phyloP scores from a whole-genome alignment of 2,113 vertebrate species.

The Motacilla tschutschensis region DNA sequence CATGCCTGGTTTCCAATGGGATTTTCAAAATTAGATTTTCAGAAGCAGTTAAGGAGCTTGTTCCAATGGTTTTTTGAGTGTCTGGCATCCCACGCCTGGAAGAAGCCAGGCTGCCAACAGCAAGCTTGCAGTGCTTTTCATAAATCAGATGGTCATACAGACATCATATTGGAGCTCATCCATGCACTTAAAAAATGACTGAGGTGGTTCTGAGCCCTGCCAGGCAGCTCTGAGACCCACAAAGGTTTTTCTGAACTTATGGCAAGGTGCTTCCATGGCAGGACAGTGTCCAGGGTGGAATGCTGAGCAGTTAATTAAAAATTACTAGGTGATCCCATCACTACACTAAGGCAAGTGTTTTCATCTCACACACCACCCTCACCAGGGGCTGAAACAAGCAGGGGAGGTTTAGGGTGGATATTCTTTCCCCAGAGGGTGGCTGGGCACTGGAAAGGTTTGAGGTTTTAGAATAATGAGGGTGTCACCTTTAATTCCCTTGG shows the following conservation, averaged over 20 bases:
- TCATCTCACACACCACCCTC: not conserved
- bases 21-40: slow-evolving; percentile 23
- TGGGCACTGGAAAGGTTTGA: not conserved
- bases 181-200: not conserved
- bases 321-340: not conserved
- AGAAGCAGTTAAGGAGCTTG: slow-evolving; percentile 1
- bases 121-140: not conserved
- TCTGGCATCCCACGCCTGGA: not conserved
- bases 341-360: not conserved
- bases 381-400: not conserved
- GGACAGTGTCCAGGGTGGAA: not conserved
- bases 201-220: not conserved
- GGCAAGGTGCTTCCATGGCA: not conserved
- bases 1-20: not conserved
- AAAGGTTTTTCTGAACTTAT: not conserved
- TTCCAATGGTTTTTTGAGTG: not conserved
- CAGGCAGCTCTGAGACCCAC: not conserved
- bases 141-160: not conserved
- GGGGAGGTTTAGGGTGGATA: not conserved
- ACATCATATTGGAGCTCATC: not conserved
- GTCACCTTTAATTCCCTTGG: not conserved
- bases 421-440: not conserved
- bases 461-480: not conserved
- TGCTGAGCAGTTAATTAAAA: not conserved
- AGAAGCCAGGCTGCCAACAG: not conserved